These are phyloP conservation scores for Cryptocheilus praepositus DNA, from an alignment of 2,888 invertebrate species.

Conservation along the genomic window DNA sequence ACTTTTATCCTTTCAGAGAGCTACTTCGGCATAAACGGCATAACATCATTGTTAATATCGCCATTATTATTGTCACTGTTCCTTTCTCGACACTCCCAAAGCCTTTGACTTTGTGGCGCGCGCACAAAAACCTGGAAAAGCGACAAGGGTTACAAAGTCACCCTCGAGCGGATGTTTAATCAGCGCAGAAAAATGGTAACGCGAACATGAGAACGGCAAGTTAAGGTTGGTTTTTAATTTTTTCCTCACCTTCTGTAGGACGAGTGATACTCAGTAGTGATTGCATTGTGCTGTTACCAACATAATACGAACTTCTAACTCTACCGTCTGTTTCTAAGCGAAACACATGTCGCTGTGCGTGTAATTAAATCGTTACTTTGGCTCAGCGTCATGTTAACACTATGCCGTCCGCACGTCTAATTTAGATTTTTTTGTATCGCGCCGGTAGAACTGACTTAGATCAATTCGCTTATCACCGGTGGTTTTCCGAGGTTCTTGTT, in stretches of 20 bases:
- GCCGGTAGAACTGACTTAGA: too few relatives aligned
- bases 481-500: too few relatives aligned
- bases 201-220: constrained; percentile 29
- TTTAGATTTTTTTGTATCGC: too few relatives aligned
- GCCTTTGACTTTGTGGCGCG: constrained; percentile 14
- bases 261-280: too few relatives aligned
- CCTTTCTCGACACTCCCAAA: constrained; percentile 21
- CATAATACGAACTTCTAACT: too few relatives aligned
- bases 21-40: constrained; percentile 11
- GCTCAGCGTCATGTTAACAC: too few relatives aligned
- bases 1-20: background rate
- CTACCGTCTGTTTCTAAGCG: background rate
- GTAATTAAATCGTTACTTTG: background rate
- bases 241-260: too few relatives aligned
- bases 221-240: too few relatives aligned
- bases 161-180: constrained; percentile 41
- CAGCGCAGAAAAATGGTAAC: constrained; percentile 39
- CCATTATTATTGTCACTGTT: constrained; percentile 18
- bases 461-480: too few relatives aligned
- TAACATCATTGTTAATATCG: constrained; percentile 31
- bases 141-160: constrained; percentile 14
- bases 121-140: constrained; percentile 14
- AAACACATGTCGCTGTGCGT: background rate
- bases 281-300: too few relatives aligned
- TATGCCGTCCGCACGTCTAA: too few relatives aligned